These are phyloP conservation scores for Plagodis dolabraria DNA, from an alignment of 2,888 invertebrate genomes.

Conservation along the genomic window DNA sequence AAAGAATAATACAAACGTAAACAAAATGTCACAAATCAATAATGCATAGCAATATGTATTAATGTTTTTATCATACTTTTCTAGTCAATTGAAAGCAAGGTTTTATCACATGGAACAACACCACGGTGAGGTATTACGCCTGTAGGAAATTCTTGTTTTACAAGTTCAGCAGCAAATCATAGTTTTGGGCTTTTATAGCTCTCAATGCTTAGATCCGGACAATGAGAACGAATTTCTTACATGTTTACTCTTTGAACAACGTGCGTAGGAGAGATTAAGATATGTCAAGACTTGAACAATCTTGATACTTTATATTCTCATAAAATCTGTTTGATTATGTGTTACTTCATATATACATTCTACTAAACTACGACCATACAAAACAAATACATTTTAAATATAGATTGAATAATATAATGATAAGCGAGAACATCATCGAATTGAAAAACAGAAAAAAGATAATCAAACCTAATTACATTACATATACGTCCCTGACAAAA, in stretches of 20 bases:
- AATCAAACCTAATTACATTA: too few species aligned
- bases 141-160: not conserved
- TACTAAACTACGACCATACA: too few species aligned
- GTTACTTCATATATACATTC: too few species aligned
- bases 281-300: constrained; percentile 31
- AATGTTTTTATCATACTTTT: constrained; percentile 17
- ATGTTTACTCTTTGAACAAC: constrained; percentile 72
- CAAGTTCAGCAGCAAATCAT: constrained; percentile 2
- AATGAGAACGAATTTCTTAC: constrained; percentile 68
- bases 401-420: too few species aligned
- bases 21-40: constrained; percentile 22
- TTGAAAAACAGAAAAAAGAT: too few species aligned
- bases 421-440: too few species aligned
- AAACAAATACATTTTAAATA: too few species aligned
- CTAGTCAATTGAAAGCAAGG: constrained; percentile 7
- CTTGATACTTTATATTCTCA: constrained; percentile 51
- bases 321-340: too few species aligned
- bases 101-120: constrained; percentile 17
- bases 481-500: too few species aligned
- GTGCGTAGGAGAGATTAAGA: constrained; percentile 67
- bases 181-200: constrained; percentile 16
- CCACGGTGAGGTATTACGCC: not conserved
- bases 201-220: constrained; percentile 61
- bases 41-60: constrained; percentile 53
- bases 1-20: constrained; percentile 40